Evolutionary conservation across 2,113 vertebrate species (phyloP).

Genomic region (Columbina picui): DNA sequence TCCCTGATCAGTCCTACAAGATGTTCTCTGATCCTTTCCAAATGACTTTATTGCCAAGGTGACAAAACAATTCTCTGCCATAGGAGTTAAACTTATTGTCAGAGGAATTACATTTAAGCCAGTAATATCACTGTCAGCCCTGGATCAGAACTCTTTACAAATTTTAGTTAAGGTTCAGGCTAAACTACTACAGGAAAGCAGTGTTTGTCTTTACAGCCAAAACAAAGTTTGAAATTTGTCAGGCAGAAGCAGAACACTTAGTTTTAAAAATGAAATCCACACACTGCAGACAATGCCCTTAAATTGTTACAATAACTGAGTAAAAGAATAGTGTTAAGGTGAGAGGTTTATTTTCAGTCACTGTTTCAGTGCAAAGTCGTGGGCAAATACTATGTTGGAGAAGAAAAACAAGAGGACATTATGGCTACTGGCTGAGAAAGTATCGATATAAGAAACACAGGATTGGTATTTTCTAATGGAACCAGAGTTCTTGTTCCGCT

Average conservation of each 20-base stretch:
- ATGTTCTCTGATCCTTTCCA: slow-evolving; percentile 39
- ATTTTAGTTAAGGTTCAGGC: not conserved
- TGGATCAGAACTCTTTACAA: not conserved
- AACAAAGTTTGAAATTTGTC: slow-evolving; percentile 14
- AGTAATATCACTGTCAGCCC: not conserved
- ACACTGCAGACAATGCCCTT: not conserved
- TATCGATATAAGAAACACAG: not conserved
- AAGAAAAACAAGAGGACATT: not conserved
- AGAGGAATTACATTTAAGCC: slow-evolving; percentile 28
- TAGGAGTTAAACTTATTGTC: slow-evolving; percentile 13
- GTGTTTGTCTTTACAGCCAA: not conserved
- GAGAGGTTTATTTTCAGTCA: not conserved
- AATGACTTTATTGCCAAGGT: slow-evolving; percentile 45
- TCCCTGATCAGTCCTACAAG: slow-evolving; percentile 35
- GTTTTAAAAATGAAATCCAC: not conserved
- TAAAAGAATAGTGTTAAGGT: not conserved
- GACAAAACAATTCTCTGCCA: not conserved
- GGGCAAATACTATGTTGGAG: not conserved
- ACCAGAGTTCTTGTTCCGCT: not conserved
- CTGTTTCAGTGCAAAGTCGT: not conserved
- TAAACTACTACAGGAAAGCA: not conserved
- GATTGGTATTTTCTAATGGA: not conserved
- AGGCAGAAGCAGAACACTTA: not conserved
- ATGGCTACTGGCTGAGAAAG: not conserved
- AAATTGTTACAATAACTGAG: not conserved